A percentile compares a stretch with the other conserved stretches of the same genome.
Conservation (phyloP, 2,113 vertebrate genomes). For the Xiphias gladius region DNA sequence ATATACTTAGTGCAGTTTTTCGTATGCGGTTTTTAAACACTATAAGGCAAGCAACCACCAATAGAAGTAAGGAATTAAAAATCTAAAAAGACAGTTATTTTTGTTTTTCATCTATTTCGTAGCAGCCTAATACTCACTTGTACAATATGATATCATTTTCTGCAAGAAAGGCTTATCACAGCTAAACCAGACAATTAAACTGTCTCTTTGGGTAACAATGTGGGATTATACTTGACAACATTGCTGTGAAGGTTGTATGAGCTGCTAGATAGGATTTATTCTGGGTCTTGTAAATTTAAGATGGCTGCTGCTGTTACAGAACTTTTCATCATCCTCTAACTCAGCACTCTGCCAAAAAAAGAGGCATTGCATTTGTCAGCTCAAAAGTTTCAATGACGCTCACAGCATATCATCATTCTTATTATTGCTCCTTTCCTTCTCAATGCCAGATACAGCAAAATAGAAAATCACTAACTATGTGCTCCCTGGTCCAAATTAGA, state of each 20-base stretch:
- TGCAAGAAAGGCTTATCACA: background rate
- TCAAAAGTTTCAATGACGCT: slow-evolving; percentile 25
- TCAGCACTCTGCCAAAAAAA: slow-evolving; percentile 43
- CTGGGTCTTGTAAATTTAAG: slow-evolving; percentile 28
- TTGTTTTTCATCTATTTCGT: background rate
- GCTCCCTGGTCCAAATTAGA: slow-evolving; percentile 51
- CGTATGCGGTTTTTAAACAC: too few species aligned
- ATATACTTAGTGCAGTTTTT: background rate
- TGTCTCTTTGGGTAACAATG: background rate
- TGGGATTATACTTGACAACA: slow-evolving; percentile 7
- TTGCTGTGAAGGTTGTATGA: background rate
- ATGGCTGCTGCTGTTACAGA: slow-evolving; percentile 47
- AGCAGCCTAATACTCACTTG: background rate
- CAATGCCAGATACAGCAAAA: slow-evolving; percentile 16
- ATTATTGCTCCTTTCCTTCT: slow-evolving; percentile 27
- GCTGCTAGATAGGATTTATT: slow-evolving; percentile 35
- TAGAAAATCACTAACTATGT: slow-evolving; percentile 28
- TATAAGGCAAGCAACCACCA: too few species aligned
- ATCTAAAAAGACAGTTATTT: background rate
- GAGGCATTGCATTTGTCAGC: slow-evolving; percentile 25
- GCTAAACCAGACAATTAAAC: background rate
- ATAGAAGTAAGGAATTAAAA: too few species aligned
- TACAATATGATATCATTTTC: background rate
- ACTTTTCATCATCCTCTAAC: slow-evolving; percentile 60
- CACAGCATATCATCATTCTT: slow-evolving; percentile 17